Conservation (phyloP, 2,113 vertebrate genomes). For the Caracal caracal region DNA sequence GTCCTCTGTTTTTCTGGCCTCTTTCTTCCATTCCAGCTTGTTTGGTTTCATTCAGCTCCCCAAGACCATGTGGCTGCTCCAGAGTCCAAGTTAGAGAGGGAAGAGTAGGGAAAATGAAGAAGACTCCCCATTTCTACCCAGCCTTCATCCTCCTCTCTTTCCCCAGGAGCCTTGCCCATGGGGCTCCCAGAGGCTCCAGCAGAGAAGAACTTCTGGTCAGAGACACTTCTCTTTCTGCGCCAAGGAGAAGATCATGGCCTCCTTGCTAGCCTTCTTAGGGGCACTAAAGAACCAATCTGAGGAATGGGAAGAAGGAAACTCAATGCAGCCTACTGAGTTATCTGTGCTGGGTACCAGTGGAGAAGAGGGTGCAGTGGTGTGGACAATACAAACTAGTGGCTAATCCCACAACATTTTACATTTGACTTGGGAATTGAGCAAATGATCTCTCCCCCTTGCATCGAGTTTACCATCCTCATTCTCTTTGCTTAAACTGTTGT, state of each 20-base stretch:
- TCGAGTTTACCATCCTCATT: background rate
- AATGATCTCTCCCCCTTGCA: background rate
- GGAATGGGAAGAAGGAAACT: background rate
- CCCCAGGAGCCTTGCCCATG: accelerated
- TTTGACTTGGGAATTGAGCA: background rate
- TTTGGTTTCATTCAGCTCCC: background rate
- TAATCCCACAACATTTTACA: background rate
- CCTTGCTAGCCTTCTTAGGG: background rate
- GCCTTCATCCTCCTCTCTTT: too few relatives aligned
- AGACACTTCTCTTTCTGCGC: background rate
- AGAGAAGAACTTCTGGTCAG: background rate
- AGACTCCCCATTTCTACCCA: background rate
- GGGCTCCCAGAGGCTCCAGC: background rate
- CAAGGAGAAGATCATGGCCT: background rate
- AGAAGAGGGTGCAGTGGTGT: background rate
- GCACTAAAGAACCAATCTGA: background rate
- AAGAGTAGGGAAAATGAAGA: background rate
- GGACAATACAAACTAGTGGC: background rate
- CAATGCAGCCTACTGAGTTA: background rate
- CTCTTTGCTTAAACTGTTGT: background rate
- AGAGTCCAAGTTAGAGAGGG: background rate
- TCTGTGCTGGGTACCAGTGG: background rate
- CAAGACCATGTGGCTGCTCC: background rate
- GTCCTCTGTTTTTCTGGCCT: background rate
- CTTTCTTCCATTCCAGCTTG: background rate